A percentile compares a stretch with the other conserved stretches of the same genome.
Evolutionary conservation across 2,113 vertebrate species (phyloP).

Genomic region (Penelope pileata): DNA sequence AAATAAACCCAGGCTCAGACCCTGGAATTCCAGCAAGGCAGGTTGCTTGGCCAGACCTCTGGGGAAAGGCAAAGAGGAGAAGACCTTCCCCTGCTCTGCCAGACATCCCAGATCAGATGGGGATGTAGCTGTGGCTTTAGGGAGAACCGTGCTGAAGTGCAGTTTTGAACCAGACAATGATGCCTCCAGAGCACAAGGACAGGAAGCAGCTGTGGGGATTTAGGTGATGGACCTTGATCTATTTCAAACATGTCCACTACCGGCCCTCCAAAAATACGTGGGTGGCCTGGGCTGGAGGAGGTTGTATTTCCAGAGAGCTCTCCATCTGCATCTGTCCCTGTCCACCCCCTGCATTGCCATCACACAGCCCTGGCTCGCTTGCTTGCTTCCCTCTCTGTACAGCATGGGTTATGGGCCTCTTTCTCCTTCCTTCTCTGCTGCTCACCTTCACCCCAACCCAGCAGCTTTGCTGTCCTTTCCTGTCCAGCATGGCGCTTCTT

Average conservation of each 20-base stretch:
- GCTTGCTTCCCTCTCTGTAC: neutral
- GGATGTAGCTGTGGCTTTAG: neutral
- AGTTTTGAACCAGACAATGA: neutral
- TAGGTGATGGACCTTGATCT: neutral
- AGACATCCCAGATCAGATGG: neutral
- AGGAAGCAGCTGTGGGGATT: slow-evolving; percentile 45
- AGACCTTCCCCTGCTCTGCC: neutral
- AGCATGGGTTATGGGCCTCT: neutral
- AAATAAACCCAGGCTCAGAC: neutral
- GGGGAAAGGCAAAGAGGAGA: neutral
- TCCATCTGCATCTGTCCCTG: slow-evolving; percentile 24
- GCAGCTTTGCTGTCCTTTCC: slow-evolving; percentile 46
- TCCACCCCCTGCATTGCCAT: slow-evolving; percentile 21
- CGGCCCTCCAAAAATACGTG: neutral
- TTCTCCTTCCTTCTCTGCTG: neutral
- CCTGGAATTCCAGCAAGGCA: neutral
- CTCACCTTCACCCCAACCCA: neutral
- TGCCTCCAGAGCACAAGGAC: neutral
- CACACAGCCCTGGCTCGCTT: slow-evolving; percentile 8
- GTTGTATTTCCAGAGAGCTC: neutral
- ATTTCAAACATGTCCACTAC: neutral
- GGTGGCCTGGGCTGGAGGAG: neutral
- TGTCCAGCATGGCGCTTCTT: slow-evolving; percentile 57
- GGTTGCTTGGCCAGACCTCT: neutral
- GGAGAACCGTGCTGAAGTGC: neutral